A percentile compares a stretch with the other conserved stretches of the same genome.
Evolutionary conservation across 2,888 invertebrate species (phyloP).

Genomic region (Pristionchus entomophagus): DNA sequence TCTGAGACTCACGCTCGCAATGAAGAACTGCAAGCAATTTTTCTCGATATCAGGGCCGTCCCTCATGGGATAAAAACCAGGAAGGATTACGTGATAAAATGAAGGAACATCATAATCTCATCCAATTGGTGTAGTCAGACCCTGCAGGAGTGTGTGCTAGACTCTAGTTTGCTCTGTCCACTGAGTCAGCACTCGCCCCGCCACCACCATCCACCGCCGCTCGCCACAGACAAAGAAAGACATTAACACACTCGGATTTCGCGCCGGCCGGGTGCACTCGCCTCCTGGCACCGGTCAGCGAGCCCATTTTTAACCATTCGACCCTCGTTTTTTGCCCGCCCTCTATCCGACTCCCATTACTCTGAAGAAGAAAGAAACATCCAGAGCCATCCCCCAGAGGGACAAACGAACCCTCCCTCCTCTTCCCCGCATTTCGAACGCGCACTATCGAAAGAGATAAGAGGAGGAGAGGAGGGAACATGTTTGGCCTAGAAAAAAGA

Average conservation of each 20-base stretch:
- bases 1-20: neutral
- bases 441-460: neutral
- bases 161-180: too few species aligned
- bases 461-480: neutral
- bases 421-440: neutral
- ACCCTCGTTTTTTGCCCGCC: neutral
- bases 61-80: neutral
- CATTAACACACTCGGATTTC: conserved; percentile 6
- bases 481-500: conserved; percentile 40
- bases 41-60: too few species aligned
- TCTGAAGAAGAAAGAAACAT: conserved; percentile 8
- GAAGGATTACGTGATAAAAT: too few species aligned
- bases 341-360: conserved; percentile 1
- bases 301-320: neutral
- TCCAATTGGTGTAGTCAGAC: too few species aligned
- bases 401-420: neutral
- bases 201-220: neutral
- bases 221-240: neutral
- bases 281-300: conserved; percentile 14
- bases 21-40: too few species aligned
- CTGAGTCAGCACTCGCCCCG: neutral
- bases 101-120: too few species aligned
- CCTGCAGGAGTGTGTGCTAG: too few species aligned
- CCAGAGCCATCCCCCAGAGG: neutral
- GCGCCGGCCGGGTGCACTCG: neutral